A percentile compares a stretch with the other conserved stretches of the same genome.
Conservation (phyloP, 1,140 invertebrate species). For the Aphelinus certus region DNA sequence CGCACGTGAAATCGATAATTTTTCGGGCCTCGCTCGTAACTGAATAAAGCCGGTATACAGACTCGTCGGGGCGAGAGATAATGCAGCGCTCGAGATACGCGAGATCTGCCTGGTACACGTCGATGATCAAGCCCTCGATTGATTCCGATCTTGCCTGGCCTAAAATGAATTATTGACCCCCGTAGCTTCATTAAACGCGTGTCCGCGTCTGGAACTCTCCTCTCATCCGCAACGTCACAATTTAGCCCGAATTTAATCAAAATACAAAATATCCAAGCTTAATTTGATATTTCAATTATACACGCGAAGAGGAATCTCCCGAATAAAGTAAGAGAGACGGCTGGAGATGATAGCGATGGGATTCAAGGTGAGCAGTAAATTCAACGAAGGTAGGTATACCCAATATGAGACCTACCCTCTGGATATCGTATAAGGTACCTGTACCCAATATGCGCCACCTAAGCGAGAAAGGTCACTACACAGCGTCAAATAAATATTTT, state of each 20-base stretch:
- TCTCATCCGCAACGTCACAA: not conserved
- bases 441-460: too few species aligned
- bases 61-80: slow-evolving; percentile 23
- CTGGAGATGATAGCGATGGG: too few species aligned
- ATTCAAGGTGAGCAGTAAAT: too few species aligned
- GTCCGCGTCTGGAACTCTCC: not conserved
- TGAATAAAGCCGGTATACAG: slow-evolving; percentile 48
- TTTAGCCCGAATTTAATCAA: too few species aligned
- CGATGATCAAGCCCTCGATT: slow-evolving; percentile 18
- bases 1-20: slow-evolving; percentile 58
- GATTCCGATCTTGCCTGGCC: slow-evolving; percentile 27
- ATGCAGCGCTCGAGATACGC: slow-evolving; percentile 5
- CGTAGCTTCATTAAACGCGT: slow-evolving; percentile 21
- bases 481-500: too few species aligned
- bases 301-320: not conserved
- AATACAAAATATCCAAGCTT: not conserved
- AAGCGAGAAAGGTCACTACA: too few species aligned
- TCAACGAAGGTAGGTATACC: too few species aligned
- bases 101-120: not conserved
- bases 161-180: slow-evolving; percentile 31
- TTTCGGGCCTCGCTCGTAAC: slow-evolving; percentile 36
- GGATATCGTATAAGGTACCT: too few species aligned
- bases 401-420: too few species aligned
- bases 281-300: slow-evolving; percentile 21
- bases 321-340: too few species aligned